Conservation (phyloP, 2,888 invertebrate species). For the Drosophila phalerata region DNA sequence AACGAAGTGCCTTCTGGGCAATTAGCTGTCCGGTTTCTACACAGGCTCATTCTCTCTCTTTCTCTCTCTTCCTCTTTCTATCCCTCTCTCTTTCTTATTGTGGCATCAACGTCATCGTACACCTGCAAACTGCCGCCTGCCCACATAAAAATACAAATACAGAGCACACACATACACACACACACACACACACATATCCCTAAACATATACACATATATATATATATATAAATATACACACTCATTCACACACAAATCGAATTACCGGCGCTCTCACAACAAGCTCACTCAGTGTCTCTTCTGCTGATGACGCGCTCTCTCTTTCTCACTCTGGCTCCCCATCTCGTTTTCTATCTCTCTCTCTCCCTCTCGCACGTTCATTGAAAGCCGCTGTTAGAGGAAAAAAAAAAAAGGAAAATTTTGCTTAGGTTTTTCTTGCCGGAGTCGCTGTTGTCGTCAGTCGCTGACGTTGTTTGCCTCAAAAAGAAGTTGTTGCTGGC, state of each 20-base stretch:
- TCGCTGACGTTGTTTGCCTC: constrained; percentile 71
- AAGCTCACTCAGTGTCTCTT: constrained; percentile 47
- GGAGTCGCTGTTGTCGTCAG: constrained; percentile 53
- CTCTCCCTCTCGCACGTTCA: constrained; percentile 7
- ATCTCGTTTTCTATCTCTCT: constrained; percentile 3
- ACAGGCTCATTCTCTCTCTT: neutral
- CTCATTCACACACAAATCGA: constrained; percentile 41
- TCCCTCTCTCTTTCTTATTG: constrained; percentile 5
- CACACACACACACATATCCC: constrained; percentile 27
- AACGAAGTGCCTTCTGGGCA: constrained; percentile 33
- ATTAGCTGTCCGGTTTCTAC: constrained; percentile 40
- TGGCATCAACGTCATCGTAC: constrained; percentile 50
- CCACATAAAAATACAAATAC: constrained; percentile 32
- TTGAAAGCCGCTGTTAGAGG: constrained; percentile 14
- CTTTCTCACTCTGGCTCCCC: constrained; percentile 11
- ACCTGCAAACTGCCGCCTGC: constrained; percentile 56
- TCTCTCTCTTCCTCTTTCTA: constrained; percentile 2
- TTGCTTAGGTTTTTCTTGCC: constrained; percentile 42
- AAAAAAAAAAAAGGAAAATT: constrained; percentile 16
- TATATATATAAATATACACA: constrained; percentile 20
- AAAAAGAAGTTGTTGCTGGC: constrained; percentile 67
- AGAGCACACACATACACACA: constrained; percentile 21
- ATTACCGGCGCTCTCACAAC: constrained; percentile 70
- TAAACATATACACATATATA: neutral
- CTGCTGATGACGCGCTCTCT: constrained; percentile 12